A percentile compares a stretch with the other conserved stretches of the same genome.
Conservation (phyloP, 2,797 vertebrate genomes). For the Darevskia nairensis region DNA sequence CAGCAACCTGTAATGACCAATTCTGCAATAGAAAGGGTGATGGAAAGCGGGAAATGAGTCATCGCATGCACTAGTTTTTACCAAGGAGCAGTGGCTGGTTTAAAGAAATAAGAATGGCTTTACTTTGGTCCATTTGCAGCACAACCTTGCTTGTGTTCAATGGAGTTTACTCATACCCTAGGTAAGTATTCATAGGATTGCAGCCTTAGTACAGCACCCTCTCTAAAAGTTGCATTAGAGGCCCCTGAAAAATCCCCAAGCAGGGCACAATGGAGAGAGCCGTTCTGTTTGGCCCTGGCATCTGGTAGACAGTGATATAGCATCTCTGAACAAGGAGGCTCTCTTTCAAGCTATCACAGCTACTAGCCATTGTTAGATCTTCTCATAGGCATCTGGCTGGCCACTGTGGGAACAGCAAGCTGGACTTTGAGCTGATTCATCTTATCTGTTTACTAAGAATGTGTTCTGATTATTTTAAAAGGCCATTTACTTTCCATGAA, state of each 20-base stretch:
- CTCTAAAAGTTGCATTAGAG: neutral
- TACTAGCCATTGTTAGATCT: neutral
- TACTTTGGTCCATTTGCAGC: neutral
- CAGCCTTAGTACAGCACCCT: neutral
- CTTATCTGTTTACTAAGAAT: neutral
- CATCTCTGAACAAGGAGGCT: neutral
- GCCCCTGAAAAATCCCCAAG: neutral
- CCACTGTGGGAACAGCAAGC: neutral
- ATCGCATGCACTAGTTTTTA: neutral
- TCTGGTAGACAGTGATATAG: neutral
- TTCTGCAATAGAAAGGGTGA: neutral
- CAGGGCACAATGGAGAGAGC: neutral
- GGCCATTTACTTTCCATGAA: neutral
- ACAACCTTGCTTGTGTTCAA: neutral
- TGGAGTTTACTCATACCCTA: no score
- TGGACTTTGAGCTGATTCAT: neutral
- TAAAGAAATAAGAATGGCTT: constrained; percentile 10
- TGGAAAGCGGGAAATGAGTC: neutral
- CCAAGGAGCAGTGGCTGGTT: constrained; percentile 8
- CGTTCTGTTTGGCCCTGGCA: neutral
- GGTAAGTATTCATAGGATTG: neutral
- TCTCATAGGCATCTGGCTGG: neutral
- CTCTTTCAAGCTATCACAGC: neutral
- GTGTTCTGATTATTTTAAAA: neutral
- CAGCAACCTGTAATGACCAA: neutral